Conservation (phyloP, 2,797 vertebrate species). For the Sarcophilus harrisii region DNA sequence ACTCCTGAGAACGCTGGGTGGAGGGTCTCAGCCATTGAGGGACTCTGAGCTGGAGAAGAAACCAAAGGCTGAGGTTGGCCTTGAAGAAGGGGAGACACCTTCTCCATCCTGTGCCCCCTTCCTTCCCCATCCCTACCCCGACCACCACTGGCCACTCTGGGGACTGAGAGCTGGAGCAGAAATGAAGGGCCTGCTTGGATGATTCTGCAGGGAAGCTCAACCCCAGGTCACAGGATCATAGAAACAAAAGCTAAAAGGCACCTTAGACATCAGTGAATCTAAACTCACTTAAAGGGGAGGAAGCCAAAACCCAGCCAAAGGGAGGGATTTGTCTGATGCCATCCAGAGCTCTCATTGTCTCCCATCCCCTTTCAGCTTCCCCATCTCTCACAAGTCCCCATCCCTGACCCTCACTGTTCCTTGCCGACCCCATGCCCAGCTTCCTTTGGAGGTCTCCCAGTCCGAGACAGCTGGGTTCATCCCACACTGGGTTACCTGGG, state of each 20-base stretch:
- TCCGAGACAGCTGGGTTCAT: not conserved
- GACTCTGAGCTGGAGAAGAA: constrained; percentile 91
- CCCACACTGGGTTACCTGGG: constrained; percentile 85
- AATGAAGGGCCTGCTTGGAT: not conserved
- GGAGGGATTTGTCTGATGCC: not conserved
- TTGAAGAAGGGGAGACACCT: not conserved
- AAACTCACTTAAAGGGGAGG: not conserved
- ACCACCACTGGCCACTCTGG: not conserved
- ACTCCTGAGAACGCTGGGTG: constrained; percentile 97
- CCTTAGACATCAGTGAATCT: not conserved
- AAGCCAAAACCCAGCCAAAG: not conserved
- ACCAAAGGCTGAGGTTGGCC: constrained; percentile 4
- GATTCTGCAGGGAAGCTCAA: not conserved
- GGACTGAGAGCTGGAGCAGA: not conserved
- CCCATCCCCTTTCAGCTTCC: too few relatives aligned
- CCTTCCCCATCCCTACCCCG: not conserved
- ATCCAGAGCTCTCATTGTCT: not conserved
- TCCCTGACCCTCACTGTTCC: not conserved
- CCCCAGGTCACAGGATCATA: not conserved
- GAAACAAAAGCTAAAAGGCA: not conserved
- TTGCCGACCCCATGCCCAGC: not conserved
- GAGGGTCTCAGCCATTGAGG: constrained; percentile 94
- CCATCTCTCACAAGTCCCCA: not conserved
- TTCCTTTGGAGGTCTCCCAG: not conserved
- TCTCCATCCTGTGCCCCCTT: not conserved